A percentile compares a stretch with the other conserved stretches of the same genome.
These are phyloP conservation scores for Drosophila nannoptera DNA, from an alignment of 1,140 invertebrate genomes.

Conservation along the genomic window DNA sequence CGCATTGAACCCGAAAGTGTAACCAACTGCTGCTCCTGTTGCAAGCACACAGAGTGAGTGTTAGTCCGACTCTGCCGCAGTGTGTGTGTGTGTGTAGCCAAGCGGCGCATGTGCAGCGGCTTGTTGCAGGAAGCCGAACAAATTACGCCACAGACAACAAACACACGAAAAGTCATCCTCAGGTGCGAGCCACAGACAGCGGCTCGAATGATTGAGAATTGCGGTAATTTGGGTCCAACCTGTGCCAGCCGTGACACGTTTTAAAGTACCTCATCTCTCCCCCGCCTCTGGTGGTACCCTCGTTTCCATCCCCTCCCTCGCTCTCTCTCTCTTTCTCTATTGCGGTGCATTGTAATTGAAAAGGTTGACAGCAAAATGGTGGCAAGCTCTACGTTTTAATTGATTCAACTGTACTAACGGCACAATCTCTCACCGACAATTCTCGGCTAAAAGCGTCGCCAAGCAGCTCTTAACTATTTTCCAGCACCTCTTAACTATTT, in stretches of 20 bases:
- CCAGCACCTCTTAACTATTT: constrained; percentile 40
- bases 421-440: constrained; percentile 36
- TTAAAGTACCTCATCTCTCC: constrained; percentile 15
- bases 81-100: constrained; percentile 46
- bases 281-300: background rate
- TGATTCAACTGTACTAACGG: constrained; percentile 73
- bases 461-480: constrained; percentile 1
- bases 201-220: constrained; percentile 57
- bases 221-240: constrained; percentile 67
- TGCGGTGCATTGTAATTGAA: constrained; percentile 53
- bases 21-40: constrained; percentile 44
- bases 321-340: background rate
- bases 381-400: constrained; percentile 49
- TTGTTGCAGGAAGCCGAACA: constrained; percentile 75
- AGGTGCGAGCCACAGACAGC: constrained; percentile 54
- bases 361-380: constrained; percentile 58
- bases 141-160: constrained; percentile 54
- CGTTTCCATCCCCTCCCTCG: constrained; percentile 5
- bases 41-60: constrained; percentile 8
- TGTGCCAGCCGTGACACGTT: constrained; percentile 71
- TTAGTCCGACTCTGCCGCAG: too few species aligned
- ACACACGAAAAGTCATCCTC: constrained; percentile 49
- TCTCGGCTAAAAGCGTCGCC: background rate
- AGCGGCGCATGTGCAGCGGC: constrained; percentile 74
- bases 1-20: constrained; percentile 70